A percentile compares a stretch with the other conserved stretches of the same genome.
Conservation (phyloP, 2,113 vertebrate genomes). For the Paramormyrops kingsleyae region DNA sequence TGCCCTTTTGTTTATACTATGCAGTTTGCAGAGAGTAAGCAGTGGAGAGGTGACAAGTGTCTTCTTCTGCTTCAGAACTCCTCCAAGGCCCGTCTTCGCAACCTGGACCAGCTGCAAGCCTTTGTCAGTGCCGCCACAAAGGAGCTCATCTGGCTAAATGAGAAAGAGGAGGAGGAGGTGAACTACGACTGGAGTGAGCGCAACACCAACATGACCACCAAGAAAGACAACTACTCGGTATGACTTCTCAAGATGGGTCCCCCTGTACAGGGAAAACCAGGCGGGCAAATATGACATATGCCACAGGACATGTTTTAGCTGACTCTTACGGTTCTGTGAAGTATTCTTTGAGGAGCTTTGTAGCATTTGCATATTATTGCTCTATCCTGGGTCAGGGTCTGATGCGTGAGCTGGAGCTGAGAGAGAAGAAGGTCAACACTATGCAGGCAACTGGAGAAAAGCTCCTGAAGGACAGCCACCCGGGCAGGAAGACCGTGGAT, state of each 20-base stretch:
- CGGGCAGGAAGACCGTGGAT: constrained; percentile 76
- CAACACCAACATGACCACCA: constrained; percentile 78
- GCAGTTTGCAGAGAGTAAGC: background rate
- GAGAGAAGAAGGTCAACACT: constrained; percentile 78
- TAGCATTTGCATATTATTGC: background rate
- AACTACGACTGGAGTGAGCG: constrained; percentile 87
- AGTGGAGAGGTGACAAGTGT: background rate
- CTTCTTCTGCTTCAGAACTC: constrained; percentile 60
- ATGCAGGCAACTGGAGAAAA: constrained; percentile 72
- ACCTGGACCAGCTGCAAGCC: constrained; percentile 75
- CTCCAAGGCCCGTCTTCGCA: constrained; percentile 75
- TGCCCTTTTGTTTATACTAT: background rate
- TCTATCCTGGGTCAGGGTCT: constrained; percentile 60
- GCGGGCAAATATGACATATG: background rate
- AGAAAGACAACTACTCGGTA: constrained; percentile 92
- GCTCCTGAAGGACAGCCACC: constrained; percentile 76
- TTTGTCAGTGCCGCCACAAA: constrained; percentile 78
- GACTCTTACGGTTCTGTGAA: background rate
- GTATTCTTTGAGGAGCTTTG: background rate
- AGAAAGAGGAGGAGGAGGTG: constrained; percentile 90
- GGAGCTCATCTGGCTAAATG: constrained; percentile 89
- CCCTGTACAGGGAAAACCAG: background rate
- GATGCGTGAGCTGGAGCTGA: constrained; percentile 84
- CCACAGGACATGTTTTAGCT: background rate
- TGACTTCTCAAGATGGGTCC: background rate